Evolutionary conservation across 2,797 vertebrate genomes (phyloP).

Genomic region (Fistularia tabacaria): DNA sequence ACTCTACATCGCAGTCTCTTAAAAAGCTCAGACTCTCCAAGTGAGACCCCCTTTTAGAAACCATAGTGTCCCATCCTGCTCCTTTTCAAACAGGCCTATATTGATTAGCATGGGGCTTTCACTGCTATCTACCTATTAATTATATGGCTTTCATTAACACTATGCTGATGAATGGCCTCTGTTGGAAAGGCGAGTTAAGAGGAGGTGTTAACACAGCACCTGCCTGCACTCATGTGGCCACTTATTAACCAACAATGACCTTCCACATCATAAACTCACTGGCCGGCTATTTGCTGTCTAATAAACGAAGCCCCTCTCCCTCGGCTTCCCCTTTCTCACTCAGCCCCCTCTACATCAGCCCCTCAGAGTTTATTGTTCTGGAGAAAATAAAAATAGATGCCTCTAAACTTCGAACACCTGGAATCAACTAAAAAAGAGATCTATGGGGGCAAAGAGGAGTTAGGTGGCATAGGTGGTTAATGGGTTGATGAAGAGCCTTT

Average conservation of each 20-base stretch:
- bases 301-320: conserved; percentile 72
- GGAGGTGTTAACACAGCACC: conserved; percentile 84
- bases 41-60: conserved; percentile 34
- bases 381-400: conserved; percentile 63
- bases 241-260: conserved; percentile 87
- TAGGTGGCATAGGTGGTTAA: conserved; percentile 63
- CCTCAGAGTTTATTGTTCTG: conserved; percentile 75
- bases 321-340: conserved; percentile 28
- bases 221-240: conserved; percentile 80
- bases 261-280: conserved; percentile 82
- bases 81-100: conserved; percentile 74
- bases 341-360: conserved; percentile 57
- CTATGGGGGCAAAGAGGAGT: conserved; percentile 62
- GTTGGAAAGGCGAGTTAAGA: conserved; percentile 73
- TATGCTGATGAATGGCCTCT: conserved; percentile 75
- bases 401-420: conserved; percentile 76
- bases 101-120: conserved; percentile 72
- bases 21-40: conserved; percentile 41
- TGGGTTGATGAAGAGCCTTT: conserved; percentile 66
- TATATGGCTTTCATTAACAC: conserved; percentile 79
- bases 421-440: conserved; percentile 73
- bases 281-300: conserved; percentile 79
- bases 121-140: conserved; percentile 76
- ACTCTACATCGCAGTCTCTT: conserved; percentile 34
- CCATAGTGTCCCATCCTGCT: conserved; percentile 54